Base-by-base conservation (phyloP, 2,113 vertebrate species). In the Rhineura floridana region DNA sequence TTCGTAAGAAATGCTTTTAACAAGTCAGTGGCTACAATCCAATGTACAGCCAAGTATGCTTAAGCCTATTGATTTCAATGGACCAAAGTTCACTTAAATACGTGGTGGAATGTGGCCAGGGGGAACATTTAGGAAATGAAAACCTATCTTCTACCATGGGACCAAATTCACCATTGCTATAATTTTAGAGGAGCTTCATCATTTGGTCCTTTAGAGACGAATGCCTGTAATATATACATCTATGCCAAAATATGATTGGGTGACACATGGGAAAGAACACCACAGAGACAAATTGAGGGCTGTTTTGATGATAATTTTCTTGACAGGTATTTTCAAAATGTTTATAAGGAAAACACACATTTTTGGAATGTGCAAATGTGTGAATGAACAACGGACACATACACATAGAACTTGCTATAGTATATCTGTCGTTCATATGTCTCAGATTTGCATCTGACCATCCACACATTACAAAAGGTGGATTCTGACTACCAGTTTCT, bases 1-100 rank as follows among this genome's bases (percentile, higher is more conserved):
- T 84, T 95, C 91, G 92, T 88, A 88, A 92, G 83, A 93, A 94
- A 91, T 85, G 90, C 81, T 93, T 91, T 4, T 89, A 91, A 88
- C 19, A 91, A 93, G 65, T 88, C 91, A 94, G 80, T 93, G 87
- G 94, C 90, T 89, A 91, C 83, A 91, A 62, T 46, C 78, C 69
- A 81, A 42, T 62, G 80, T 33, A 59, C 52, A 87, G 19, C 55
- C 63, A 73, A 87, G 67, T 39, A n/a, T 25, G 39, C n/a, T 81
- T 72, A 81, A 81, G 19, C 65, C 11, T 21, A 62, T 81, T 87
- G 78, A 73, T 62, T 73, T 62, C 7, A n/a, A 15, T 73, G 28
- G 50, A 12, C 30, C 46, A 55, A 33, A 62, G 28, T 25, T 19
- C 13, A 6, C 59, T 77, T 86, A 55, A 30, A 33, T 77, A 42